Percentiles rank a stretch among this genome's conserved stretches.
Evolutionary conservation across 1,140 invertebrate genomes (phyloP).

Genomic region (Stratiolaelaps scimitus): DNA sequence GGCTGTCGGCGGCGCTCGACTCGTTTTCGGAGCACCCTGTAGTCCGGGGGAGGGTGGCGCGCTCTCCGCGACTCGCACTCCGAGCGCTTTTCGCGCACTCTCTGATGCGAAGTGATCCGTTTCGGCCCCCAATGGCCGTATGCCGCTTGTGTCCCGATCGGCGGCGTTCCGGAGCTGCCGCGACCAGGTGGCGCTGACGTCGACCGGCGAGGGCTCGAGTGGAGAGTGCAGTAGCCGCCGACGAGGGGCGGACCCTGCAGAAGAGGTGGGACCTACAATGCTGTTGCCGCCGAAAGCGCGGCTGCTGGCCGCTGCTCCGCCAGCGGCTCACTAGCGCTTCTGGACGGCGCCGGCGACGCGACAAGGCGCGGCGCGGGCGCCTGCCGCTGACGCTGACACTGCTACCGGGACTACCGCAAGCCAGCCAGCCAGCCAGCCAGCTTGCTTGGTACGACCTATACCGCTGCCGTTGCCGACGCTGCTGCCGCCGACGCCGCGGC

Average conservation of each 20-base stretch:
- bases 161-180: constrained; percentile 13
- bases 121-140: constrained; percentile 29
- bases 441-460: too few species aligned
- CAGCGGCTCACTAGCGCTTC: too few species aligned
- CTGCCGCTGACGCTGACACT: too few species aligned
- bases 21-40: constrained; percentile 24
- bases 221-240: background rate
- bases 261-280: constrained; percentile 29
- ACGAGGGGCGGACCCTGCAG: constrained; percentile 20
- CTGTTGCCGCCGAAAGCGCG: background rate
- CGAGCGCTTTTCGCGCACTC: background rate
- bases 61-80: constrained; percentile 24
- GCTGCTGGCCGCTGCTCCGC: too few species aligned
- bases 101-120: constrained; percentile 24
- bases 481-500: too few species aligned
- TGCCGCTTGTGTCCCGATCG: constrained; percentile 12
- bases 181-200: constrained; percentile 2
- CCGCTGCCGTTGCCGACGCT: too few species aligned
- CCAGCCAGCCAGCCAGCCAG: too few species aligned
- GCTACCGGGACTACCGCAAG: too few species aligned
- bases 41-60: constrained; percentile 29
- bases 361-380: too few species aligned
- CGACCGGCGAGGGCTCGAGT: constrained; percentile 1
- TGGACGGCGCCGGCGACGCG: too few species aligned
- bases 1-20: too few species aligned